phyloP scores from a whole-genome alignment of 2,113 vertebrate genomes.

The Dicaeum eximium region DNA sequence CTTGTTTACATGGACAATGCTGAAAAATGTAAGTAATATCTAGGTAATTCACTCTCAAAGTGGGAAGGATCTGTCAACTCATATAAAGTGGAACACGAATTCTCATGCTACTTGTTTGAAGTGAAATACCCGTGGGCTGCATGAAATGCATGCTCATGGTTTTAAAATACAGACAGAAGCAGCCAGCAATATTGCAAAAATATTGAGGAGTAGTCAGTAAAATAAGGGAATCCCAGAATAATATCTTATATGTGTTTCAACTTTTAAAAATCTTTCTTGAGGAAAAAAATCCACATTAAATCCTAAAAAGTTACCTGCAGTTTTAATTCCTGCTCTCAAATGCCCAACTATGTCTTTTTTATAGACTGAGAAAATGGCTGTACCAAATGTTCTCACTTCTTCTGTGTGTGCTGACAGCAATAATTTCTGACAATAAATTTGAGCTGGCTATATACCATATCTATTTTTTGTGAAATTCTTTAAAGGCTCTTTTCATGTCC shows the following conservation, averaged over 20 bases:
- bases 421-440: neutral
- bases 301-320: neutral
- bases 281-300: neutral
- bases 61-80: neutral
- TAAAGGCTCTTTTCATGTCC: neutral
- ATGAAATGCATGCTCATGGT: neutral
- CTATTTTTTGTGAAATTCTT: neutral
- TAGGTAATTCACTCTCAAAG: neutral
- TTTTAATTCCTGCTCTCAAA: neutral
- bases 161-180: neutral
- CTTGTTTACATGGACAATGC: neutral
- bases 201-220: neutral
- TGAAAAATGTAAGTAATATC: neutral
- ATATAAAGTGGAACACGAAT: neutral
- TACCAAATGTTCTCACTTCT: neutral
- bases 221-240: neutral
- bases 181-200: neutral
- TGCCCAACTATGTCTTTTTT: neutral
- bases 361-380: neutral
- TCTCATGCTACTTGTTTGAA: neutral
- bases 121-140: neutral
- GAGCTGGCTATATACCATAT: neutral
- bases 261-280: neutral
- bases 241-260: neutral
- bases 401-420: neutral